Evolutionary conservation across 1,140 invertebrate species (phyloP).

Genomic region (Latrodectus geometricus): DNA sequence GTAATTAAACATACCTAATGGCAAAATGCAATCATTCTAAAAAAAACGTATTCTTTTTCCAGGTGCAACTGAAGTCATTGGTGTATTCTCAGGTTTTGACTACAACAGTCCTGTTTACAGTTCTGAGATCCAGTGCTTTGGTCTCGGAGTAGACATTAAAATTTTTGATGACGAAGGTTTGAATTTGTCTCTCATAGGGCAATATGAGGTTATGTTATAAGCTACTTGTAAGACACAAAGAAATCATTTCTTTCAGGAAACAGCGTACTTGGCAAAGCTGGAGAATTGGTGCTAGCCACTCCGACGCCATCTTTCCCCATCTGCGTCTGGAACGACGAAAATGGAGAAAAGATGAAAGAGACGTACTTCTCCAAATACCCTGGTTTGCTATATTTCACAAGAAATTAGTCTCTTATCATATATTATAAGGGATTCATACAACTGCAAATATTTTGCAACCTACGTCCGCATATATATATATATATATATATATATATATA

Average conservation of each 20-base stretch:
- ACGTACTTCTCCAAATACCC: conserved; percentile 74
- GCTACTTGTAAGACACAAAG: too few relatives aligned
- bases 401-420: neutral
- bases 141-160: conserved; percentile 38
- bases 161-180: conserved; percentile 49
- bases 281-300: conserved; percentile 74
- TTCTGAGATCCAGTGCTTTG: conserved; percentile 44
- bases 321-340: conserved; percentile 74
- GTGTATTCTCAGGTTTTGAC: conserved; percentile 55
- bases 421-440: neutral
- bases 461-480: too few relatives aligned
- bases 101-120: conserved; percentile 51
- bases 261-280: conserved; percentile 70
- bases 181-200: neutral
- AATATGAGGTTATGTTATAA: neutral
- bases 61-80: conserved; percentile 57
- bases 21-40: too few relatives aligned
- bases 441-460: too few relatives aligned
- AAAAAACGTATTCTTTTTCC: neutral
- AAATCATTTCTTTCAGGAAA: conserved; percentile 14
- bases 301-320: conserved; percentile 76
- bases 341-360: conserved; percentile 72
- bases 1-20: neutral
- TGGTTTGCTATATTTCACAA: conserved; percentile 64
- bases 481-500: too few relatives aligned